Conservation (phyloP, 2,888 invertebrate species). For the Agrochola lota region DNA sequence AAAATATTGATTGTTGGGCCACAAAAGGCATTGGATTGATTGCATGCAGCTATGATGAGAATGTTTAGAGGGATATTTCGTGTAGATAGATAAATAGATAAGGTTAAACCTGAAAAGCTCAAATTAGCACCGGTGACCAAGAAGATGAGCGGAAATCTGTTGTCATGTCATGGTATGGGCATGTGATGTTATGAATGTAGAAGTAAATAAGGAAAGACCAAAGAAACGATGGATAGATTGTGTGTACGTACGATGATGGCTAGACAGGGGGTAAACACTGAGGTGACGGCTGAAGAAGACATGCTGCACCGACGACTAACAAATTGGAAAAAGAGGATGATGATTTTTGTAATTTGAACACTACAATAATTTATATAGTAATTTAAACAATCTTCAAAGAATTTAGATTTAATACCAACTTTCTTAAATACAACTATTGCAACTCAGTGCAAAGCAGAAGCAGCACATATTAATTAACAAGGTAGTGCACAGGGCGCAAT, state of each 20-base stretch:
- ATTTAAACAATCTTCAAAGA: neutral
- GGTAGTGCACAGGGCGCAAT: constrained; percentile 12
- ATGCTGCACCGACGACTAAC: neutral
- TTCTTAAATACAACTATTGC: neutral
- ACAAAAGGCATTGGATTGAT: neutral
- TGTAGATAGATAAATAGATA: neutral
- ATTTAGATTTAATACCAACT: neutral
- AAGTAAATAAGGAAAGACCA: neutral
- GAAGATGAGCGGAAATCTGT: neutral
- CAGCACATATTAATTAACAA: constrained; percentile 44
- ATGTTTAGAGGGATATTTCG: neutral
- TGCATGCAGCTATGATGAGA: neutral
- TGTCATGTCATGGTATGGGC: neutral
- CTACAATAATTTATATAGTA: no score
- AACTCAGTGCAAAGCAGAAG: constrained; percentile 37
- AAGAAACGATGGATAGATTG: neutral
- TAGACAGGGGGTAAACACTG: neutral
- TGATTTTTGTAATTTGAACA: neutral
- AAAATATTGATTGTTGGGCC: neutral
- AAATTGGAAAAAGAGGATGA: neutral
- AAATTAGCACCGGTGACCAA: neutral
- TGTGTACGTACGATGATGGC: neutral
- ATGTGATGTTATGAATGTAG: constrained; percentile 3
- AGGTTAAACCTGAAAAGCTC: neutral
- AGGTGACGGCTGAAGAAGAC: neutral